Base-by-base conservation (phyloP, 2,113 vertebrate species). In the Synodontis membranacea region DNA sequence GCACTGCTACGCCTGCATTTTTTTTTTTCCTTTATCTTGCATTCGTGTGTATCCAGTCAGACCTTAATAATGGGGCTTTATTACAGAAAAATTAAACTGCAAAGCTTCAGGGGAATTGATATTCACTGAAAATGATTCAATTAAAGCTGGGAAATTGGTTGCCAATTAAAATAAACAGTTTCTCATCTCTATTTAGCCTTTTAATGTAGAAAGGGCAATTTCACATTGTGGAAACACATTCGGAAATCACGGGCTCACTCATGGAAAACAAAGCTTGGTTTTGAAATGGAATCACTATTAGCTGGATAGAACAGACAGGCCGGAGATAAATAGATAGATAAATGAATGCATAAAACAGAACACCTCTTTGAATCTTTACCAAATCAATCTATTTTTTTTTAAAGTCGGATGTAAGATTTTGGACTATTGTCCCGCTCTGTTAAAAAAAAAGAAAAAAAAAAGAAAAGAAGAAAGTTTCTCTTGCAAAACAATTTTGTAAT, bases 141-240 rank as follows among this genome's bases (percentile, higher is more conserved):
- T 89, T 91, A 86, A 88, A 88, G 82, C 72, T 44, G 82, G 86
- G 84, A 80, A 88, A 87, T 88, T 84, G 86, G 70, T 84, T 87
- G 70, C 84, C 85, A 84, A 87, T 79, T 88, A 88, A 74, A 89
- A 84, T 84, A 88, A 89, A 91, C 86, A 89, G 60, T 88, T 75
- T 74, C 68, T 74, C 42, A 68, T 84, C 34, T 28, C 70, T 76
- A 68, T 88, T 86, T 80, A 82, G 34, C 80, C 74, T 56, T 83
- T 58, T 85, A 84, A 88, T 85, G 58, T 75, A 52, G 84, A 88
- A 86, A 87, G 88, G 86, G 80, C 66, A 86, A 82, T 89, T 86
- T 74, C n/a, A 54, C 23, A 14, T 17, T 56, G 74, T 50, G 46
- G 21, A 56, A 86, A 83, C 58, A 50, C 15, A 50, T 83, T 86